A percentile compares a stretch with the other conserved stretches of the same genome.
These are phyloP conservation scores for Drosophila melanica DNA, from an alignment of 1,140 invertebrate genomes.

Conservation along the genomic window DNA sequence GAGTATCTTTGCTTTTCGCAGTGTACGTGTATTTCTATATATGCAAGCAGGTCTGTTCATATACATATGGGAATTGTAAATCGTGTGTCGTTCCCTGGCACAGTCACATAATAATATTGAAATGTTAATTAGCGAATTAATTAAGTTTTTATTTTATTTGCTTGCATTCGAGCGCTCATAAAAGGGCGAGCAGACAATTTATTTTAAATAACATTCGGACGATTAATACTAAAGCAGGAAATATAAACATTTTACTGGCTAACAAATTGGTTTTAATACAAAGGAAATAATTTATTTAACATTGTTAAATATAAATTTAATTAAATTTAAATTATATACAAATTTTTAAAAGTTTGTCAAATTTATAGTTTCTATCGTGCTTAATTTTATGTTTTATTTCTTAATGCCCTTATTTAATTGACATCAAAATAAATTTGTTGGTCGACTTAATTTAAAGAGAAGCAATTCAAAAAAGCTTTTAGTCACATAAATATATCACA, in stretches of 20 bases:
- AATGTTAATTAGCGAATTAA: constrained; percentile 79
- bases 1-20: constrained; percentile 34
- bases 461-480: too few relatives aligned
- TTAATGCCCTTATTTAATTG: too few relatives aligned
- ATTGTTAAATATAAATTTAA: too few relatives aligned
- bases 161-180: constrained; percentile 20
- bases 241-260: not conserved
- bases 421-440: too few relatives aligned
- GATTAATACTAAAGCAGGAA: not conserved
- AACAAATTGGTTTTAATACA: too few relatives aligned
- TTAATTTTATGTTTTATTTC: too few relatives aligned
- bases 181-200: constrained; percentile 23
- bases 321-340: too few relatives aligned
- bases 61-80: constrained; percentile 46
- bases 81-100: constrained; percentile 43
- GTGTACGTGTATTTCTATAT: constrained; percentile 34
- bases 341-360: too few relatives aligned
- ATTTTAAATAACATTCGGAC: constrained; percentile 7
- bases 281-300: too few relatives aligned
- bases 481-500: too few relatives aligned
- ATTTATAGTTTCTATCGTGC: too few relatives aligned
- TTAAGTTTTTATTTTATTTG: constrained; percentile 64
- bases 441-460: too few relatives aligned
- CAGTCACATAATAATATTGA: constrained; percentile 74
- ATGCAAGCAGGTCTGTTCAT: constrained; percentile 40